Percentiles rank a stretch among this genome's conserved stretches.
phyloP scores from a whole-genome alignment of 2,888 invertebrate genomes.

The Emmelina monodactyla region DNA sequence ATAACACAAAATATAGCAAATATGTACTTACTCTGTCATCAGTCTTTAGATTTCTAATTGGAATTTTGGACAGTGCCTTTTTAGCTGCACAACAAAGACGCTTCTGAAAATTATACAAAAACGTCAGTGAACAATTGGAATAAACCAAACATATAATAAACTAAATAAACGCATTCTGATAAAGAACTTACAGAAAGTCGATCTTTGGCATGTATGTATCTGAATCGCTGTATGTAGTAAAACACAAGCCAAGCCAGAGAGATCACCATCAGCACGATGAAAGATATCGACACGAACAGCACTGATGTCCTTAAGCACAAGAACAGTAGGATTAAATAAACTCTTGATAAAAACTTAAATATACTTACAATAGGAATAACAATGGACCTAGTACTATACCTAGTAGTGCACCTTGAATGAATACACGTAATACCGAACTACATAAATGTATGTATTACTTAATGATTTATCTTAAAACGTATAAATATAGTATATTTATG shows the following conservation, averaged over 20 bases:
- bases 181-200: conserved; percentile 84
- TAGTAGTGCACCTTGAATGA: too few species aligned
- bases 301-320: conserved; percentile 93
- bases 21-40: conserved; percentile 78
- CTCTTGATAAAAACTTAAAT: too few species aligned
- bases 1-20: too few species aligned
- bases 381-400: too few species aligned
- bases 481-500: too few species aligned
- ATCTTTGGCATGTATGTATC: conserved; percentile 95
- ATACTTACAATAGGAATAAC: too few species aligned
- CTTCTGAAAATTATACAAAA: conserved; percentile 68
- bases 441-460: too few species aligned
- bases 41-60: conserved; percentile 84
- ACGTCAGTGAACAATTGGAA: too few species aligned
- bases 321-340: too few species aligned
- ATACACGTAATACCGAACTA: too few species aligned
- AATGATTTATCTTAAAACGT: too few species aligned
- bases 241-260: conserved; percentile 95
- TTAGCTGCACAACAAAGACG: conserved; percentile 91
- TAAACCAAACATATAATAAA: too few species aligned
- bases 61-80: conserved; percentile 92
- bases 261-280: conserved; percentile 94
- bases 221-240: conserved; percentile 94
- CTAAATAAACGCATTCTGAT: neutral
- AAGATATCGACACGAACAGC: conserved; percentile 93